These are phyloP conservation scores for Nezara viridula DNA, from an alignment of 2,888 invertebrate species.

Conservation along the genomic window DNA sequence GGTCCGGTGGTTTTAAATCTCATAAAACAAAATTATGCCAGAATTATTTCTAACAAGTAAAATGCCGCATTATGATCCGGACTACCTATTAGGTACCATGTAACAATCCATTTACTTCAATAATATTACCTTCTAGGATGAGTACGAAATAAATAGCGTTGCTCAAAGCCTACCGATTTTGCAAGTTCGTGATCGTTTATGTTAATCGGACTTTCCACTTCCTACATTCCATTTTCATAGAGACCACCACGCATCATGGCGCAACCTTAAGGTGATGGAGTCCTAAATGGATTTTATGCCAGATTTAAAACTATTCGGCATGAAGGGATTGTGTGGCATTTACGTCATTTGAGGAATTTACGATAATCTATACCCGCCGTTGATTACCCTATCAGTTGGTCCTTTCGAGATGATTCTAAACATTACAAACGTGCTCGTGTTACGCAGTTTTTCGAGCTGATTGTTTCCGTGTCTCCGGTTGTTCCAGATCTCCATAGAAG, in stretches of 20 bases:
- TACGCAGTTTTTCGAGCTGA: neutral
- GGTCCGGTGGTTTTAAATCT: too few relatives aligned
- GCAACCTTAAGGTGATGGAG: neutral
- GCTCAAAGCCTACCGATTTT: neutral
- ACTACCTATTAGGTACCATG: too few relatives aligned
- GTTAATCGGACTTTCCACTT: neutral
- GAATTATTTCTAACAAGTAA: too few relatives aligned
- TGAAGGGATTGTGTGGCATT: neutral
- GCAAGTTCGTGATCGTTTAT: slow-evolving; percentile 25
- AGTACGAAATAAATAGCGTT: neutral
- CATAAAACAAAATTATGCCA: too few relatives aligned
- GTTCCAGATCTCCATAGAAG: neutral
- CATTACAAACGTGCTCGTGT: neutral
- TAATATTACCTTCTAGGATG: neutral
- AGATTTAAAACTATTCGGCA: neutral
- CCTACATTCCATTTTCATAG: slow-evolving; percentile 8
- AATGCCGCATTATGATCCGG: too few relatives aligned
- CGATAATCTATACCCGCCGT: neutral
- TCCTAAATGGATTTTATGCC: neutral
- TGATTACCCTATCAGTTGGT: neutral
- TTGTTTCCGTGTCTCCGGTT: neutral
- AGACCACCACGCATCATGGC: neutral
- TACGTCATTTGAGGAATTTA: neutral
- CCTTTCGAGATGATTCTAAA: neutral
- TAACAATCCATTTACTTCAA: neutral